phyloP scores from a whole-genome alignment of 2,797 vertebrate species.

The Leptatherina wallacei region DNA sequence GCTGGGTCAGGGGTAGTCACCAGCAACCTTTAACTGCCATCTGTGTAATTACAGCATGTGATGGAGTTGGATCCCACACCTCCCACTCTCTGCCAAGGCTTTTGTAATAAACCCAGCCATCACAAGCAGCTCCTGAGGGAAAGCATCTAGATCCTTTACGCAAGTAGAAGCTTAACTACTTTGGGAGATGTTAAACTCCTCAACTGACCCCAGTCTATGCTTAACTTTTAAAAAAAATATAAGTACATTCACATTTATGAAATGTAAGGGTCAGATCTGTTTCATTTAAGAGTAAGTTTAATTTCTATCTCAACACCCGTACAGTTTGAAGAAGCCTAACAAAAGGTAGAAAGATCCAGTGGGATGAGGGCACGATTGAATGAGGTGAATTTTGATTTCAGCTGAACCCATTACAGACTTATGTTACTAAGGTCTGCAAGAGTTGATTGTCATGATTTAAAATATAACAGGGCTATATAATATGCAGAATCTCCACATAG shows the following conservation, averaged over 20 bases:
- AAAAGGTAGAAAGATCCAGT: constrained; percentile 3
- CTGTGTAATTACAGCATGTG: constrained; percentile 50
- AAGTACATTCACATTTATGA: constrained; percentile 34
- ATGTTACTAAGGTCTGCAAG: neutral
- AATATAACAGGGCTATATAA: no score
- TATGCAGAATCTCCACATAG: no score
- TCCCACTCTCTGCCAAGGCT: constrained; percentile 41
- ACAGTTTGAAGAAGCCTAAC: constrained; percentile 5
- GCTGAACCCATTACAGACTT: neutral
- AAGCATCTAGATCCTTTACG: constrained; percentile 8
- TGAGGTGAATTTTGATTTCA: neutral
- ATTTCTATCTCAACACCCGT: constrained; percentile 1
- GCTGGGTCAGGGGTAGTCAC: constrained; percentile 34
- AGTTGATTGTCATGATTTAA: no score
- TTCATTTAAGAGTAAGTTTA: constrained; percentile 5
- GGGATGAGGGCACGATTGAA: neutral
- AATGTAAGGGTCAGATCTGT: neutral
- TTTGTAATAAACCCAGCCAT: constrained; percentile 46
- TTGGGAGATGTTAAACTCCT: constrained; percentile 30
- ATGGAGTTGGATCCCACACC: constrained; percentile 37
- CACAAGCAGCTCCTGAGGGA: constrained; percentile 27
- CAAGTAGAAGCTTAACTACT: constrained; percentile 24
- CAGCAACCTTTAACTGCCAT: constrained; percentile 37
- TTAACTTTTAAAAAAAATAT: constrained; percentile 47
- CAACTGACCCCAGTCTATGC: constrained; percentile 14